These are phyloP conservation scores for Bryconaethiops microstoma DNA, from an alignment of 2,797 vertebrate genomes.

Conservation along the genomic window DNA sequence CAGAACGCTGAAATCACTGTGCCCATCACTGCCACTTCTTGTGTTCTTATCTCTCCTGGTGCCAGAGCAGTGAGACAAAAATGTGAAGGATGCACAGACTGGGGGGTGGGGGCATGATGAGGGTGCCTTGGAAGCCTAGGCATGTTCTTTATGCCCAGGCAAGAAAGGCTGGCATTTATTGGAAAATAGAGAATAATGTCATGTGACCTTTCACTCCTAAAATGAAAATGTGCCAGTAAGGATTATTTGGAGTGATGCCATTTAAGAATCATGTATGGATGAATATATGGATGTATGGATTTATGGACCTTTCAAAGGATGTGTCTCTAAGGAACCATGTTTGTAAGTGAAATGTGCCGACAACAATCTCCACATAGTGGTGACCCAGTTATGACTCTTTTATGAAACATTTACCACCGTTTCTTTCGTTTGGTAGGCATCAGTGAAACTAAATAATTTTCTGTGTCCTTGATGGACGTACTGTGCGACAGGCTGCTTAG, in stretches of 20 bases:
- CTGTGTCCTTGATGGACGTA: constrained; percentile 36
- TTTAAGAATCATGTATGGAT: not conserved
- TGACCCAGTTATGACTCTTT: no score
- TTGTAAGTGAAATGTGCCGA: not conserved
- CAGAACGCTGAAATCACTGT: not conserved
- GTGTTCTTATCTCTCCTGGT: constrained; percentile 14
- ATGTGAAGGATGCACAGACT: not conserved
- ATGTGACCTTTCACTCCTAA: not conserved
- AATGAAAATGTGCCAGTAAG: not conserved
- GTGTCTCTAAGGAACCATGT: not conserved
- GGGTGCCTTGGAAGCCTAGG: constrained; percentile 4
- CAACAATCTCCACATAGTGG: no score
- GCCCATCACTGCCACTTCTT: not conserved
- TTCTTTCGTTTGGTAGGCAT: constrained; percentile 6
- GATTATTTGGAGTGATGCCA: not conserved
- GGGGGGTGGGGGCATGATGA: not conserved
- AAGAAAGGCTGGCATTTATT: constrained; percentile 14
- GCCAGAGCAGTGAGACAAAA: not conserved
- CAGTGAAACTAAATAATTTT: constrained; percentile 25
- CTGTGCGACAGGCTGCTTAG: constrained; percentile 71
- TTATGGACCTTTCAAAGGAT: not conserved
- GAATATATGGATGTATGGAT: no score
- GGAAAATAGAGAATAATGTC: not conserved
- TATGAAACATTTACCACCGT: not conserved
- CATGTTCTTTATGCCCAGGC: not conserved